Conservation (phyloP, 2,888 invertebrate species). For the Emmelina monodactyla region DNA sequence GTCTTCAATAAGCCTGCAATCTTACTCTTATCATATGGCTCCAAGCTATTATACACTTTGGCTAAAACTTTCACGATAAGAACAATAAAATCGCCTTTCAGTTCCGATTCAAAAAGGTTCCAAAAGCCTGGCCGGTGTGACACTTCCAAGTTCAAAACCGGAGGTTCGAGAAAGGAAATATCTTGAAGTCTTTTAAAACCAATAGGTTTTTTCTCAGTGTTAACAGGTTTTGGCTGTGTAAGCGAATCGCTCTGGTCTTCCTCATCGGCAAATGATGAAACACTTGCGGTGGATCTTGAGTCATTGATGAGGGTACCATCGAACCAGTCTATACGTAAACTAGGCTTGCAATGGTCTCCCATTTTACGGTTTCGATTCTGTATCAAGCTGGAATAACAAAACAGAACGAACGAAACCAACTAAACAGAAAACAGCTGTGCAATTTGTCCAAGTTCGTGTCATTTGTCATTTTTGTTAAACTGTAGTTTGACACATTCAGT, state of each 20-base stretch:
- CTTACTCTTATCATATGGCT: constrained; percentile 35
- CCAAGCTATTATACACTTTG: constrained; percentile 37
- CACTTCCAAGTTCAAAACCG: constrained; percentile 44
- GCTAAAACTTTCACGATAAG: constrained; percentile 49
- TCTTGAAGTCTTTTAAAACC: constrained; percentile 51
- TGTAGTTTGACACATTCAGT: no score
- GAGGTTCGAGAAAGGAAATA: constrained; percentile 39
- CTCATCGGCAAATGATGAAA: constrained; percentile 32
- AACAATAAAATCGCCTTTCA: constrained; percentile 55
- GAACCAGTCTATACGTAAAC: constrained; percentile 56
- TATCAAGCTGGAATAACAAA: no score
- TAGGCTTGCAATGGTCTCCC: constrained; percentile 32
- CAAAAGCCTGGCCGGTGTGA: constrained; percentile 50
- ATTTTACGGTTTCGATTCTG: no score
- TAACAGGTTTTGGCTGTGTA: constrained; percentile 21
- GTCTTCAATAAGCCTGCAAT: constrained; percentile 31
- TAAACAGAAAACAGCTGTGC: no score
- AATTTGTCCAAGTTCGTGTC: no score
- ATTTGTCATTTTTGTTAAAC: no score
- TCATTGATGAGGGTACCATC: constrained; percentile 52
- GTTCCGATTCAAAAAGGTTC: constrained; percentile 40
- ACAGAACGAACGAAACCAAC: no score
- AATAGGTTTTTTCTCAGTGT: constrained; percentile 43
- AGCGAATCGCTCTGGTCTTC: constrained; percentile 28
- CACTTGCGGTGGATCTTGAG: constrained; percentile 20